Evolutionary conservation across 2,888 invertebrate genomes (phyloP), one percentile per base, ranked within the genome.

Genomic region (Trichopoda pennipes): DNA sequence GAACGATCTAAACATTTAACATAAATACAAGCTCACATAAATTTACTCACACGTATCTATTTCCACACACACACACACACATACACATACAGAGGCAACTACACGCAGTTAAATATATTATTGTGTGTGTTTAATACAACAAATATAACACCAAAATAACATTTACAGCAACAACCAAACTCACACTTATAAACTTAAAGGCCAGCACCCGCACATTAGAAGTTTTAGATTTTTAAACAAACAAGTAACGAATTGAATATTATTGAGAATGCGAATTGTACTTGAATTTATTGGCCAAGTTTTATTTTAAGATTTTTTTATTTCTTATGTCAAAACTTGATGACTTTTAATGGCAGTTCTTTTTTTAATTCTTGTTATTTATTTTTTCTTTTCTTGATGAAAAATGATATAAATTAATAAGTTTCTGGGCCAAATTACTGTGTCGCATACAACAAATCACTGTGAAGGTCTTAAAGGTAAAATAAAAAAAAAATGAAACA

Each of bases 231-330:
- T 28, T 16, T 49, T 47, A 19, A 12, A 56, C 19, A 19, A 60
- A 68, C 60, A 47, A 68, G 44, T 61, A 47, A 12, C 66, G 16
- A 2, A n/a, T 60, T 72, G 42, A 77, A 81, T 73, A 44, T 72
- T 76, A 23, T 23, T 72, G 14, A 3, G 9, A 32, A n/a, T 51
- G 72, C 61, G 72, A 81, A 68, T 58, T 73, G 63, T 76, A 73
- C 68, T 77, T 77, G 63, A 81, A 81, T 81, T 81, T 81, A 77
- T 73, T 73, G 81, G 49, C 81, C 72, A 69, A 68, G 68, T 81
- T 81, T 73, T 63, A 32, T 35, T 21, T 51, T 35, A 44, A 38
- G 6, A 35, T 53, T 64, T 61, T 16, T 28, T 49, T 14, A 28
- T 75, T 68, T 55, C 23, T 49, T 75, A 16, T 58, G 23, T 68